Conservation (phyloP, 2,888 invertebrate genomes). For the Pseudanteris insignis region DNA sequence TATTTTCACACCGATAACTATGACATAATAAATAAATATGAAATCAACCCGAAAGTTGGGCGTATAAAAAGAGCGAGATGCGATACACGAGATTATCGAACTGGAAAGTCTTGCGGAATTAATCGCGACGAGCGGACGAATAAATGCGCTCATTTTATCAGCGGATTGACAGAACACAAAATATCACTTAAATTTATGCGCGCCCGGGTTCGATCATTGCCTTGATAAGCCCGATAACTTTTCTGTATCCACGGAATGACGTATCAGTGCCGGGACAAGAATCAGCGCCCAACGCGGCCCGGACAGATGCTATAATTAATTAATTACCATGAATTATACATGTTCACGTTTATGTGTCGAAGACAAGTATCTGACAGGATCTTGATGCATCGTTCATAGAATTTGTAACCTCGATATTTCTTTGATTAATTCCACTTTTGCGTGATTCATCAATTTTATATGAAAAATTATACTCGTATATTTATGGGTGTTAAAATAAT, state of each 20-base stretch:
- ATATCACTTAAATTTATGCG: slow-evolving; percentile 38
- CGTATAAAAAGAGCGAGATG: slow-evolving; percentile 10
- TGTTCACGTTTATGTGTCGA: slow-evolving; percentile 25
- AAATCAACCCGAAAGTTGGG: slow-evolving; percentile 15
- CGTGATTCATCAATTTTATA: no score
- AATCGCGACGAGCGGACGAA: slow-evolving; percentile 18
- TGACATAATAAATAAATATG: slow-evolving; percentile 23
- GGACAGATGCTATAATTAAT: slow-evolving; percentile 40
- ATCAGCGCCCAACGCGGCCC: slow-evolving; percentile 25
- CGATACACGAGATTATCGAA: slow-evolving; percentile 15
- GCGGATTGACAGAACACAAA: slow-evolving; percentile 40
- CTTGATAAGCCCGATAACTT: slow-evolving; percentile 31
- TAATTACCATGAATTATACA: slow-evolving; percentile 36
- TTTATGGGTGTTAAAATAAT: no score
- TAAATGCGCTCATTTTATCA: slow-evolving; percentile 30
- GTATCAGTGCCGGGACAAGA: slow-evolving; percentile 21
- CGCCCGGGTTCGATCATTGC: slow-evolving; percentile 18
- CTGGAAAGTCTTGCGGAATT: slow-evolving; percentile 26
- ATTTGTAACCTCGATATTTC: slow-evolving; percentile 18
- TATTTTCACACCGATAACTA: slow-evolving; percentile 15
- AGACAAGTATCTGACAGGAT: slow-evolving; percentile 28
- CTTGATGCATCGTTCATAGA: slow-evolving; percentile 29
- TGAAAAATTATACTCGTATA: no score
- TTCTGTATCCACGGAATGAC: slow-evolving; percentile 36
- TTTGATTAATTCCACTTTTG: slow-evolving; percentile 30